Conservation (phyloP, 92 coral and sea anemone species). For the Porites cylindrica region DNA sequence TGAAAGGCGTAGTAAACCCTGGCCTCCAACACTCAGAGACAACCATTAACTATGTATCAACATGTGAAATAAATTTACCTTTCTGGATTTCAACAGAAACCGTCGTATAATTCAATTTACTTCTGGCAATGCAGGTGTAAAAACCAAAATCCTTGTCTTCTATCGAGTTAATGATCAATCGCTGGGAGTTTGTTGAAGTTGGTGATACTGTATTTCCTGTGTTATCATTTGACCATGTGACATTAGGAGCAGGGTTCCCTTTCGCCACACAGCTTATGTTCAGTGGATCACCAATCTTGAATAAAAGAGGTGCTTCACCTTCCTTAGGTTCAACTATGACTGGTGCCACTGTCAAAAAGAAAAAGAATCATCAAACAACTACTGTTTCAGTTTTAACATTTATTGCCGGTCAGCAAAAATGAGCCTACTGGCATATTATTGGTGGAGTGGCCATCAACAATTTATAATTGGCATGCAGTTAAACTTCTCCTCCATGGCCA, state of each 20-base stretch:
- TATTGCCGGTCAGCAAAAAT: no score
- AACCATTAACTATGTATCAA: no score
- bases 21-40: no score
- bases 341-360: conserved; percentile 20
- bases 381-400: no score
- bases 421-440: no score
- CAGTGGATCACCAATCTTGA: conserved; percentile 23
- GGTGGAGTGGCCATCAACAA: no score
- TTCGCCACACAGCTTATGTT: conserved; percentile 70
- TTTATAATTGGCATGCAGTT: no score
- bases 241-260: conserved; percentile 76
- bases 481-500: no score
- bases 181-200: background rate
- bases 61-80: background rate
- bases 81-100: background rate
- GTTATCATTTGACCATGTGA: conserved; percentile 66
- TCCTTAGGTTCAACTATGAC: background rate
- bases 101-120: background rate
- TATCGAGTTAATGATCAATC: conserved; percentile 38
- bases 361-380: background rate
- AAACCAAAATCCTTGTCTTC: conserved; percentile 60
- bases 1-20: no score
- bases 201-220: background rate
- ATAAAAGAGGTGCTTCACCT: background rate
- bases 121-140: conserved; percentile 79